Base-by-base conservation (phyloP, 2,888 invertebrate genomes). In the Agapostemon virescens region DNA sequence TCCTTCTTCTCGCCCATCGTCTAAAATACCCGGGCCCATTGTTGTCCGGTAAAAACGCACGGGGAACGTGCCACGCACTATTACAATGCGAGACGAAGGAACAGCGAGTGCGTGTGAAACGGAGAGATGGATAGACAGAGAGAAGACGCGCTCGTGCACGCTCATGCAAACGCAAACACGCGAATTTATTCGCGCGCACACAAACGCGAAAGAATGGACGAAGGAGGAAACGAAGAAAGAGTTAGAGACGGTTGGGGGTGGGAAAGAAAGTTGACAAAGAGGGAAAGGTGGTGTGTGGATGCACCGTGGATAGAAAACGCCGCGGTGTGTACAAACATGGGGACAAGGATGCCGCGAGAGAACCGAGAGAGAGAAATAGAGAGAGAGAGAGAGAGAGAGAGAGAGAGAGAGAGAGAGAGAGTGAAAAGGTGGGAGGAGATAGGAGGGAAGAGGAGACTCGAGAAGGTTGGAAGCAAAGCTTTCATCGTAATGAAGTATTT, bases 401-500 rank as follows among this genome's bases (percentile, higher is more conserved):
- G 64, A 36, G 68, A 17, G n/a, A 23, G 33, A 20, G 36, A 20
- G 69, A n/a, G 45, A 38, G 55, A 11, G 33, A 20, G 20, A 20
- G 36, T 33, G 75, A 33, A 52, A 45, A 20, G 42, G 38, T n/a
- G 63, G 20, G 42, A n/a, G 66, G 61, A 68, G 71, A 69, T 70
- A 76, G 67, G 49, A 66, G 63, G 36, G 63, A n/a, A 63, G 63
- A 33, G 36, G 38, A 23, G 69, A 63, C 40, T 40, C 58, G 15
- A 77, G 77, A 78, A 84, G 84, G 84, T 83, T 80, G 84, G 83
- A 79, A 84, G 85, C 82, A 71, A 86, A 91, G 92, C 92, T 92
- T 92, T 92, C 91, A 92, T 92, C 91, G 88, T 92, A 91, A 92
- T 92, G 92, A 92, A 92, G 91, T 91, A 90, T 90, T 91, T 90